Evolutionary conservation across 1,140 invertebrate genomes (phyloP).

Genomic region (Mya arenaria): DNA sequence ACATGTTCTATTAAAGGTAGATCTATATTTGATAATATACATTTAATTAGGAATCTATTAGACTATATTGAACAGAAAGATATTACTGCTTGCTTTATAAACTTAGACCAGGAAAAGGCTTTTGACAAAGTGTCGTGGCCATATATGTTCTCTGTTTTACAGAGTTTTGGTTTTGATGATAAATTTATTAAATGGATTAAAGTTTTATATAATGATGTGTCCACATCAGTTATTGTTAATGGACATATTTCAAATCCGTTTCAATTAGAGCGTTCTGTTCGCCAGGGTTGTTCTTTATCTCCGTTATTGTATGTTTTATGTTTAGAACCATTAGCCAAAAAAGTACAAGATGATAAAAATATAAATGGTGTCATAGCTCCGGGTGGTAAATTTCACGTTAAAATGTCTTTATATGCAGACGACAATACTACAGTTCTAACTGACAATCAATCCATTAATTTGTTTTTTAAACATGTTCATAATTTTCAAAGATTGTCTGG

Average conservation of each 20-base stretch:
- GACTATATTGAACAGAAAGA: too few species aligned
- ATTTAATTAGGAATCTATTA: too few species aligned
- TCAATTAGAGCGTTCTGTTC: conserved; percentile 69
- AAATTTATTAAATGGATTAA: conserved; percentile 62
- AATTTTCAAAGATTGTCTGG: conserved; percentile 51
- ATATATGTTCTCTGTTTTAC: conserved; percentile 54
- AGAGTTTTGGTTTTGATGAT: conserved; percentile 57
- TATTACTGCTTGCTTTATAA: too few species aligned
- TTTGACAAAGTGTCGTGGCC: too few species aligned
- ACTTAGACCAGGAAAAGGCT: too few species aligned
- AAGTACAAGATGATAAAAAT: conserved; percentile 30
- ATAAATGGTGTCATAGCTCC: conserved; percentile 60
- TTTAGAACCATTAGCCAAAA: conserved; percentile 71
- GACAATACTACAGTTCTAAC: conserved; percentile 53
- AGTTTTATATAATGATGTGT: conserved; percentile 57
- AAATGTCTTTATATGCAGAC: conserved; percentile 59
- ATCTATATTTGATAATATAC: too few species aligned
- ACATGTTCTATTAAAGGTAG: too few species aligned
- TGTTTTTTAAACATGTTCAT: conserved; percentile 34
- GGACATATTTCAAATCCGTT: conserved; percentile 66
- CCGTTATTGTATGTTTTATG: conserved; percentile 80
- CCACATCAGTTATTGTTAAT: conserved; percentile 59
- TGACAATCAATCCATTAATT: conserved; percentile 34
- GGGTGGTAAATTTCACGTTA: conserved; percentile 33
- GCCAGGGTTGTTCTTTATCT: conserved; percentile 79